phyloP scores from a whole-genome alignment of 1,140 invertebrate genomes.

The Camponotus pennsylvanicus region DNA sequence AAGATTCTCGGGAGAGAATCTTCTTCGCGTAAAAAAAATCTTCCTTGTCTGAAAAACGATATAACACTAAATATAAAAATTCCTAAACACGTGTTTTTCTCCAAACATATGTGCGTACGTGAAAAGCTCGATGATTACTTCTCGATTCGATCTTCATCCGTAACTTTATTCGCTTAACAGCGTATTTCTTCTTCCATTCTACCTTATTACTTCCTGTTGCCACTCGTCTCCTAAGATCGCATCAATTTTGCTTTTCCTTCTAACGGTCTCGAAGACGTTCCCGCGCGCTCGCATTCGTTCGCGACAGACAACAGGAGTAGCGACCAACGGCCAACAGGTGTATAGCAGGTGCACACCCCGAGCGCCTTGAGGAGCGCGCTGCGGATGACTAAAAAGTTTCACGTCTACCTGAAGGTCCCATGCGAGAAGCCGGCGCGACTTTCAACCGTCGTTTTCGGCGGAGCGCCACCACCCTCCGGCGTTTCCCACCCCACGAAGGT shows the following conservation, averaged over 20 bases:
- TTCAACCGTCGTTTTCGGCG: slow-evolving; percentile 78
- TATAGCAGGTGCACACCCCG: slow-evolving; percentile 81
- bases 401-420: slow-evolving; percentile 81
- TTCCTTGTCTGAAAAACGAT: background rate
- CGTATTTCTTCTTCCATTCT: background rate
- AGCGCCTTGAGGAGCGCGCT: slow-evolving; percentile 68
- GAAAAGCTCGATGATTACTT: background rate
- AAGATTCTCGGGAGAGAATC: background rate
- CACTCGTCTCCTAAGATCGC: slow-evolving; percentile 35
- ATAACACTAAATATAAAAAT: background rate
- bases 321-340: slow-evolving; percentile 82
- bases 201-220: slow-evolving; percentile 42
- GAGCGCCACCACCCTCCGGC: slow-evolving; percentile 61
- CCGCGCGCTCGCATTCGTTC: slow-evolving; percentile 61
- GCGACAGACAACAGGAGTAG: slow-evolving; percentile 67
- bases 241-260: slow-evolving; percentile 57
- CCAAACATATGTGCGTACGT: background rate
- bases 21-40: background rate
- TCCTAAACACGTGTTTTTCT: background rate
- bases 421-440: slow-evolving; percentile 76
- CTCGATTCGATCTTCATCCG: background rate
- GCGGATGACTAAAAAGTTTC: slow-evolving; percentile 78
- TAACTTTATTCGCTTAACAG: background rate
- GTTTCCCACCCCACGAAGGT: slow-evolving; percentile 63
- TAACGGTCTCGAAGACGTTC: slow-evolving; percentile 70